Evolutionary conservation across 2,888 invertebrate genomes (phyloP).

Genomic region (Laothoe populi): DNA sequence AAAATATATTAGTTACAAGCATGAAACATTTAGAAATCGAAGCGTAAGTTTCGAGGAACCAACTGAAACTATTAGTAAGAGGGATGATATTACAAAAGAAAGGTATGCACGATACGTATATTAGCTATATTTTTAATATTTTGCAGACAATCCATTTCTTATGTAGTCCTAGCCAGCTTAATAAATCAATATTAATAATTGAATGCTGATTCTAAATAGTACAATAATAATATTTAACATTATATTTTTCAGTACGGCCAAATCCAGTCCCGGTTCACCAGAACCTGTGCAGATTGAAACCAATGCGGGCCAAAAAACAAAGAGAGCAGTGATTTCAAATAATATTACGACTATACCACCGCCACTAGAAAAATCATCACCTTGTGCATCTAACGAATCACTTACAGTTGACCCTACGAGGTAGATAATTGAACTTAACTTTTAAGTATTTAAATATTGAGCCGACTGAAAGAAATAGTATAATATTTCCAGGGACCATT

Average conservation of each 20-base stretch:
- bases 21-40: constrained; percentile 90
- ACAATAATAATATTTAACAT: not conserved
- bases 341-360: constrained; percentile 66
- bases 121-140: constrained; percentile 30
- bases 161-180: constrained; percentile 2
- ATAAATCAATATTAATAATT: not conserved
- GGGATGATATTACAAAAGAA: constrained; percentile 64
- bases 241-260: constrained; percentile 75
- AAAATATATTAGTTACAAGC: constrained; percentile 89
- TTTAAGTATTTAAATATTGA: not conserved
- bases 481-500: constrained; percentile 87
- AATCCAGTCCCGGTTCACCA: constrained; percentile 88
- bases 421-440: constrained; percentile 44
- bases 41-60: constrained; percentile 89
- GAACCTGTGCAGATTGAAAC: constrained; percentile 56
- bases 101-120: constrained; percentile 60
- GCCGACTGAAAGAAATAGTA: constrained; percentile 25
- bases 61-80: constrained; percentile 66
- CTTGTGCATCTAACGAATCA: constrained; percentile 93
- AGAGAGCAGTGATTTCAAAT: constrained; percentile 61
- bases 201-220: not conserved
- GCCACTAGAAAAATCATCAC: constrained; percentile 85
- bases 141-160: constrained; percentile 30
- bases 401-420: constrained; percentile 90
- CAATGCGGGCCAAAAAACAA: constrained; percentile 61